A percentile compares a stretch with the other conserved stretches of the same genome.
Conservation (phyloP, 2,888 invertebrate genomes). For the Dynastes hyllus region DNA sequence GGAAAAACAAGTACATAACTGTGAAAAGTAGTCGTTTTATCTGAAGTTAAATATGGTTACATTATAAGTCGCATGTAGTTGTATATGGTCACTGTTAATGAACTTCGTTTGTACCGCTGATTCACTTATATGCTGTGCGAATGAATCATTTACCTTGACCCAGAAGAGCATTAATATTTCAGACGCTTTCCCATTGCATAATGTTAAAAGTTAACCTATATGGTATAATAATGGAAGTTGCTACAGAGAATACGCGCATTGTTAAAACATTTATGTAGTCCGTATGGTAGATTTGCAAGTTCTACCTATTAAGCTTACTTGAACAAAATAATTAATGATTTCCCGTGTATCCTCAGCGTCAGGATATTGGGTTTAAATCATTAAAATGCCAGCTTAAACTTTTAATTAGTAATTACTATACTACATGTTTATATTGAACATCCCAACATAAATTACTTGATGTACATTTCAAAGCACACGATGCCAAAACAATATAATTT, state of each 20-base stretch:
- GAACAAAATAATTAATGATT: neutral
- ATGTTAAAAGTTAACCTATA: neutral
- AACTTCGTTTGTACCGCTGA: neutral
- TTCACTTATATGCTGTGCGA: neutral
- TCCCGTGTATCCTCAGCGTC: too few relatives aligned
- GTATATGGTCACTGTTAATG: neutral
- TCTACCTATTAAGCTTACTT: neutral
- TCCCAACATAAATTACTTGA: too few relatives aligned
- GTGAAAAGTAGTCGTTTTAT: neutral
- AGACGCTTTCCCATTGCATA: neutral
- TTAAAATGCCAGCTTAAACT: too few relatives aligned
- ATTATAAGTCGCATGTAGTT: neutral
- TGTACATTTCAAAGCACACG: too few relatives aligned
- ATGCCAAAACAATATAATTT: too few relatives aligned
- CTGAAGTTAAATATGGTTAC: neutral
- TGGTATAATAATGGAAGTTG: too few relatives aligned
- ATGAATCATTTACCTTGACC: constrained; percentile 1
- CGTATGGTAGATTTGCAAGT: neutral
- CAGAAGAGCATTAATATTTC: neutral
- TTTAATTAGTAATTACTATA: too few relatives aligned
- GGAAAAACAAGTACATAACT: neutral
- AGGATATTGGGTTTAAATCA: too few relatives aligned
- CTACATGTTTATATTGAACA: too few relatives aligned
- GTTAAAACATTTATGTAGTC: neutral
- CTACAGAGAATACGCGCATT: neutral